Percentiles rank a stretch among this genome's conserved stretches.
phyloP scores from a whole-genome alignment of 2,797 vertebrate species.

The Darevskia mixta region DNA sequence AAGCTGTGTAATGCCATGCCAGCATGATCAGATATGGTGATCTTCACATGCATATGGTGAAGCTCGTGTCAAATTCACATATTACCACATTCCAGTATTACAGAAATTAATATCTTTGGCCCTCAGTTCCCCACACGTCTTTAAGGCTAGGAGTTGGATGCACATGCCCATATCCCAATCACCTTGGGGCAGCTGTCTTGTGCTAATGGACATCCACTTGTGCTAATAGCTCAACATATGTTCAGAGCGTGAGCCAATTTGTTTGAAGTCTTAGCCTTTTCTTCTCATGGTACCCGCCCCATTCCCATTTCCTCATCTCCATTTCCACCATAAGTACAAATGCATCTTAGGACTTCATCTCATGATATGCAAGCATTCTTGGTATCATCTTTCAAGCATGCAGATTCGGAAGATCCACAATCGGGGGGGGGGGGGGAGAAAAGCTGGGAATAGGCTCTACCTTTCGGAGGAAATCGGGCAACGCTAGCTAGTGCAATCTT shows the following conservation, averaged over 20 bases:
- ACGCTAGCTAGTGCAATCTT: background rate
- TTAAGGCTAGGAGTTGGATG: background rate
- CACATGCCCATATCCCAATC: too few relatives aligned
- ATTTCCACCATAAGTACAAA: background rate
- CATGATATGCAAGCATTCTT: background rate
- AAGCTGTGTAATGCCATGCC: background rate
- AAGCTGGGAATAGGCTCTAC: background rate
- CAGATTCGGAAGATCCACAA: background rate
- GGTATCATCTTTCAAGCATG: background rate
- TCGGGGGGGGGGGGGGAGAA: too few relatives aligned
- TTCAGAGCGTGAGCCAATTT: background rate
- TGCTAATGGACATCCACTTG: background rate
- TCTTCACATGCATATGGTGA: background rate
- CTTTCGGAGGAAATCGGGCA: background rate
- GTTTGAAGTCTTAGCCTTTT: background rate
- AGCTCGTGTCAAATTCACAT: background rate
- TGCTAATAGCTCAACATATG: background rate
- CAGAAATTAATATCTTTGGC: background rate
- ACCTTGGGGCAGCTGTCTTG: background rate
- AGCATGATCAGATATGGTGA: background rate
- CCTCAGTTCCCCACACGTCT: background rate
- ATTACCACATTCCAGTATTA: background rate
- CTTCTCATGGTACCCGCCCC: background rate
- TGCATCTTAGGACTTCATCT: background rate
- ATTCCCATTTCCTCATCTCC: background rate